Base-by-base conservation (phyloP, 1,140 invertebrate species). In the Sitophilus oryzae region DNA sequence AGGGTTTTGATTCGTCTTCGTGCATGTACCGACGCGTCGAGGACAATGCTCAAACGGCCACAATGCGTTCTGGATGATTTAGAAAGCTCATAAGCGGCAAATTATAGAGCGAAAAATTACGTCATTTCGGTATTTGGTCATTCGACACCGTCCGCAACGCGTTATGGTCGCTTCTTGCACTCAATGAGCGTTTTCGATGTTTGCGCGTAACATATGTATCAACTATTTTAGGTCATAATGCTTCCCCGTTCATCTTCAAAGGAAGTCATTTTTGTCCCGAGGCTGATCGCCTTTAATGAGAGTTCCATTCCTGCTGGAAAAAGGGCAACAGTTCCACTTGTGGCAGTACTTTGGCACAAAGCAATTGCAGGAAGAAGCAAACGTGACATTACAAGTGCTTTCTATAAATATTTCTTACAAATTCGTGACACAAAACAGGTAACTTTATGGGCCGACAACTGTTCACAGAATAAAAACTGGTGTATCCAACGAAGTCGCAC, bases 311-410 rank as follows among this genome's bases (percentile, higher is more conserved):
- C 51, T 41, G 19, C 50, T 18, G 59, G 56, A 15, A 46, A 15
- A n/a, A 56, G 44, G 19, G 22, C 4, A 14, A 49, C n/a, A 21
- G 15, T 44, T 41, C 48, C 42, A 30, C 21, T 42, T 38, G n/a
- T n/a, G n/a, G 52, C 60, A 10, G 44, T 52, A 14, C 22, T 63
- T 11, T 62, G 56, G 44, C 56, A 63, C 36, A 49, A 61, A 49
- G 56, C 56, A 14, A 63, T 56, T n/a, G 2, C 20, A 20, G 56
- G 59, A 40, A 41, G 52, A 20, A 56, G 50, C 11, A 56, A 62
- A 47, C 46, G 59, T 46, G 56, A 59, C 37, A 49, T 63, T 8
- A 56, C 62, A 25, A 59, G 43, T 47, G 56, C 44, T 8, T 63
- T 62, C 56, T 41, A 61, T 36, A 38, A 19, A 20, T 63, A 47